phyloP scores from a whole-genome alignment of 1,140 invertebrate species.

The Patella vulgata region DNA sequence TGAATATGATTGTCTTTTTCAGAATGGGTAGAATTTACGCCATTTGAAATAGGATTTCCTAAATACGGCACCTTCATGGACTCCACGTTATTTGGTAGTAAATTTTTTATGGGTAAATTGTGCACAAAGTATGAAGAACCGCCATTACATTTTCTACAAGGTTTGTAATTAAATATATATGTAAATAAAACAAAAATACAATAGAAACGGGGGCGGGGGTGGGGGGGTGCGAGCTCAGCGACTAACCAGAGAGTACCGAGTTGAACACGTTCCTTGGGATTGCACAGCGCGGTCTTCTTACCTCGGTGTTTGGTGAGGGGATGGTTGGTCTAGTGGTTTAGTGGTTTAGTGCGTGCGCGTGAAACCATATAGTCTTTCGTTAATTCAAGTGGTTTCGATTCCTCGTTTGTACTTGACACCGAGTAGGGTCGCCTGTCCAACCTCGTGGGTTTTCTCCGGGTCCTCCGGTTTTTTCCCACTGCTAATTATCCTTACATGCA shows the following conservation, averaged over 20 bases:
- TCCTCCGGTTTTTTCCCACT: no score
- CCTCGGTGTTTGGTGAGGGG: no score
- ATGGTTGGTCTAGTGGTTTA: neutral
- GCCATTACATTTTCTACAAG: slow-evolving; percentile 62
- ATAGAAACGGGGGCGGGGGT: neutral
- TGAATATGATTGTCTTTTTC: slow-evolving; percentile 18
- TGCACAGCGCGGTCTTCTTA: neutral
- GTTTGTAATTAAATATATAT: no score
- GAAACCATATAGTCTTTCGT: no score
- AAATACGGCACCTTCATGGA: slow-evolving; percentile 71
- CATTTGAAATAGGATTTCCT: slow-evolving; percentile 69
- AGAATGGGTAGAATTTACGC: slow-evolving; percentile 71
- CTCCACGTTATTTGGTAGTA: slow-evolving; percentile 67
- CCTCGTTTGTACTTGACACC: no score
- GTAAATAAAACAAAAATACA: no score
- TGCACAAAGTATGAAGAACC: slow-evolving; percentile 65
- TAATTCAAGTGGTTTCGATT: no score
- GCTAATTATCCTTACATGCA: no score
- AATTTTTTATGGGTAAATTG: slow-evolving; percentile 68
- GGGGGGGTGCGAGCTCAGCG: neutral
- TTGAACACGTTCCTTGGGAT: neutral
- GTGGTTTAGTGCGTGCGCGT: no score
- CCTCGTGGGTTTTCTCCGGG: no score
- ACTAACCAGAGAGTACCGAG: neutral
- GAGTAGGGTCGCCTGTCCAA: no score